These are phyloP conservation scores for Gonocerus acuteangulatus DNA, from an alignment of 2,888 invertebrate species.

Conservation along the genomic window DNA sequence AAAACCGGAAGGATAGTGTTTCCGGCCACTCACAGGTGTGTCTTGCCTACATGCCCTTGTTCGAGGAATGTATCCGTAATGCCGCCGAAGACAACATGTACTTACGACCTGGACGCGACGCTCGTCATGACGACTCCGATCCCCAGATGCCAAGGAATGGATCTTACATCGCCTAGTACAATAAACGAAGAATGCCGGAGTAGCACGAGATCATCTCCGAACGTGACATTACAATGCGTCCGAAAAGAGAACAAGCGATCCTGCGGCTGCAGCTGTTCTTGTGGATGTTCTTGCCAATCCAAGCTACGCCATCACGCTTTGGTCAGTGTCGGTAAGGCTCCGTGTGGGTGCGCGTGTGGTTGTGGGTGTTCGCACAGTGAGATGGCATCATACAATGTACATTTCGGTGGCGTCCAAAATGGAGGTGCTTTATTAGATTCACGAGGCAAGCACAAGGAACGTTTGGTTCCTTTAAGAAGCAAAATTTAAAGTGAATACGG, in stretches of 20 bases:
- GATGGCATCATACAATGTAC: no score
- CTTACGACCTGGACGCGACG: neutral
- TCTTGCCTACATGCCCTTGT: neutral
- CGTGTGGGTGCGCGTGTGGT: slow-evolving; percentile 1
- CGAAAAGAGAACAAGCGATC: no score
- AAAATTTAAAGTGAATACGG: no score
- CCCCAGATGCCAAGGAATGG: neutral
- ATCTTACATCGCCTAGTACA: neutral
- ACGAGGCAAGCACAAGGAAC: no score
- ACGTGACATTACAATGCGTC: no score
- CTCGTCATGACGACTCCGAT: neutral
- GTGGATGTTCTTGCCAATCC: neutral
- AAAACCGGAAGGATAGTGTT: slow-evolving; percentile 6
- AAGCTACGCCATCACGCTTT: neutral
- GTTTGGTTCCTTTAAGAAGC: no score
- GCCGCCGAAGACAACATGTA: slow-evolving; percentile 4
- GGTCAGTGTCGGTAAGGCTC: neutral
- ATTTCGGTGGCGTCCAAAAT: no score
- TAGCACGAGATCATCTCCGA: no score
- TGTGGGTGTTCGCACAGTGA: neutral
- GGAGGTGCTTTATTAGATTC: no score
- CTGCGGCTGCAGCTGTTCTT: neutral
- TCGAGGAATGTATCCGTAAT: neutral
- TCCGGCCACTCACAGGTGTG: slow-evolving; percentile 2
- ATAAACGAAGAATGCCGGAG: neutral